Percentiles rank a stretch among this genome's conserved stretches.
Conservation (phyloP, 2,888 invertebrate genomes). For the Slavum lentiscoides region DNA sequence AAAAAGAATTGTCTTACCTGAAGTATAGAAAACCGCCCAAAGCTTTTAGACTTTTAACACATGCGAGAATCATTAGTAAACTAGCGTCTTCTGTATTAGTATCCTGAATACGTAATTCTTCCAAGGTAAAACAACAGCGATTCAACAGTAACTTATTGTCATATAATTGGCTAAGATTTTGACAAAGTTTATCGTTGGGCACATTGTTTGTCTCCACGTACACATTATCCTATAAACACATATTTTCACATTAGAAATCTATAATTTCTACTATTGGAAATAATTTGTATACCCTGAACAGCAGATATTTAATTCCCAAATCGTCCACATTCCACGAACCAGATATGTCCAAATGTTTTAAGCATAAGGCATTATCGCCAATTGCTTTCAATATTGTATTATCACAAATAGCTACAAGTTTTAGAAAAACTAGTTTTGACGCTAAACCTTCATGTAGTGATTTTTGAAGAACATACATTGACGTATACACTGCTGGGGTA, state of each 20-base stretch:
- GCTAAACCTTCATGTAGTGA: constrained; percentile 57
- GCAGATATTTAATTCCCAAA: constrained; percentile 57
- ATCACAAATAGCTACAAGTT: constrained; percentile 57
- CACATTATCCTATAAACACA: constrained; percentile 15
- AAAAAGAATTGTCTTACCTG: constrained; percentile 55
- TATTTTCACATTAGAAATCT: background rate
- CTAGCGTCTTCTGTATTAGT: constrained; percentile 58
- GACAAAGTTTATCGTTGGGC: constrained; percentile 26
- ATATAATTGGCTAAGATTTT: constrained; percentile 27
- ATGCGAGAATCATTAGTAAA: constrained; percentile 57
- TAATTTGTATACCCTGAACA: constrained; percentile 55
- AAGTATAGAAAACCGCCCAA: constrained; percentile 59
- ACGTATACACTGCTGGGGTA: constrained; percentile 26
- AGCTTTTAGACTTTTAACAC: constrained; percentile 57
- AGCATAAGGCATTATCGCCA: constrained; percentile 57
- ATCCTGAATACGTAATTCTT: constrained; percentile 58
- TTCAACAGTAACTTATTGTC: constrained; percentile 54
- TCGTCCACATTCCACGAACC: constrained; percentile 58
- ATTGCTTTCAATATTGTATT: constrained; percentile 57
- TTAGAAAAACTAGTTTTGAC: constrained; percentile 56
- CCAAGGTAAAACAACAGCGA: constrained; percentile 57
- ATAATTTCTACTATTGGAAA: background rate
- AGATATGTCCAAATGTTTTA: constrained; percentile 58
- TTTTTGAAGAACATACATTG: constrained; percentile 50
- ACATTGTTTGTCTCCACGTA: constrained; percentile 25